These are phyloP conservation scores for Gymnocypris eckloni DNA, from an alignment of 2,797 vertebrate genomes.

Conservation along the genomic window DNA sequence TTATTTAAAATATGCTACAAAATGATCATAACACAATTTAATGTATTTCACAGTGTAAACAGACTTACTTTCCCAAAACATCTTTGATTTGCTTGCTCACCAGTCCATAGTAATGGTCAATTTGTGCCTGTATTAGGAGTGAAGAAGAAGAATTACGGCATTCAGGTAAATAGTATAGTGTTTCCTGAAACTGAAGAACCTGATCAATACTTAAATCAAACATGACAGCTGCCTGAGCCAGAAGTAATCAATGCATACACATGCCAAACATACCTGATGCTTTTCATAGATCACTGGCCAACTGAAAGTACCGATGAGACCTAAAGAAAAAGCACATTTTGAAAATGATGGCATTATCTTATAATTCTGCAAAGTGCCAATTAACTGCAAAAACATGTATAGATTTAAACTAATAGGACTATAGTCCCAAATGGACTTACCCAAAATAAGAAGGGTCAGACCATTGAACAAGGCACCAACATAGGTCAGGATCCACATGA, in stretches of 20 bases:
- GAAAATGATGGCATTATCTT: neutral
- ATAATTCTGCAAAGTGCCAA: neutral
- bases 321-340: constrained; percentile 66
- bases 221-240: neutral
- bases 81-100: constrained; percentile 85
- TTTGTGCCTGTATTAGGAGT: constrained; percentile 76
- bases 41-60: neutral
- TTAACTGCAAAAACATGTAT: neutral
- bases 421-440: constrained; percentile 66
- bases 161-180: neutral
- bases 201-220: constrained; percentile 6
- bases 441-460: constrained; percentile 83
- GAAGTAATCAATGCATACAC: neutral
- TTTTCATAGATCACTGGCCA: constrained; percentile 89
- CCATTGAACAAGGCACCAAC: constrained; percentile 83
- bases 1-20: neutral
- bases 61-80: constrained; percentile 82
- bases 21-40: neutral
- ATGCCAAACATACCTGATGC: constrained; percentile 78
- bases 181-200: neutral
- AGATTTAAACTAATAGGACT: neutral
- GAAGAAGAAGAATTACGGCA: neutral
- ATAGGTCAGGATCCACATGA: constrained; percentile 84
- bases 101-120: constrained; percentile 85
- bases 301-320: constrained; percentile 85